A percentile compares a stretch with the other conserved stretches of the same genome.
These are phyloP conservation scores for Callyntrura guangdongensis DNA, from an alignment of 2,888 invertebrate species.

Conservation along the genomic window DNA sequence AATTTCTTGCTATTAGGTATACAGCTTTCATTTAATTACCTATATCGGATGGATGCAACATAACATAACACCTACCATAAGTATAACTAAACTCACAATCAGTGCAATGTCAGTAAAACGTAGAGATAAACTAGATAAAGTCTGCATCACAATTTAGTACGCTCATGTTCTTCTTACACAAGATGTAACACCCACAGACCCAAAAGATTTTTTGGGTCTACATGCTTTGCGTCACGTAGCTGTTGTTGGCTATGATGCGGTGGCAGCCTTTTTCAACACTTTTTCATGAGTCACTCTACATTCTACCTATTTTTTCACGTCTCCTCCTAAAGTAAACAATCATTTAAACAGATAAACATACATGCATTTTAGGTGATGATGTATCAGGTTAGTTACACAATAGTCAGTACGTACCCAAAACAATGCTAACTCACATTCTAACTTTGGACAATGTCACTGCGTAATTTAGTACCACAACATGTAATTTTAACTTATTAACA, in stretches of 20 bases:
- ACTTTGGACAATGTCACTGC: too few relatives aligned
- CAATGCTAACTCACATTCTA: too few relatives aligned
- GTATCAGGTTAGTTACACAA: background rate
- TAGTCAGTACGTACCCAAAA: background rate
- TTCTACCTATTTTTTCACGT: background rate
- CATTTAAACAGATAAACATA: background rate
- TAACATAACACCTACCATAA: background rate
- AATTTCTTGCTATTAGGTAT: too few relatives aligned
- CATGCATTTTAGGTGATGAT: background rate
- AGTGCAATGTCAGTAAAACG: background rate
- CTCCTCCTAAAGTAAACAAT: background rate
- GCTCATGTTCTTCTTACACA: background rate
- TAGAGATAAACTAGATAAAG: background rate
- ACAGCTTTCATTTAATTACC: too few relatives aligned
- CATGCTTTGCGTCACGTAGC: constrained; percentile 52
- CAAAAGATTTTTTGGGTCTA: constrained; percentile 21
- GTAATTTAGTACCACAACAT: too few relatives aligned
- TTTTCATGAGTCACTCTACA: background rate
- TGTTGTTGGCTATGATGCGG: background rate
- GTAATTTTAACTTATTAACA: too few relatives aligned
- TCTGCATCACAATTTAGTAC: background rate
- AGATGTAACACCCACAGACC: constrained; percentile 8
- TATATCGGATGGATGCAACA: background rate
- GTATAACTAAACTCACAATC: background rate
- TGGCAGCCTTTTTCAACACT: background rate